Percentiles rank a stretch among this genome's conserved stretches.
These are phyloP conservation scores for Orcinus orca DNA, from an alignment of 2,113 vertebrate species.

Conservation along the genomic window DNA sequence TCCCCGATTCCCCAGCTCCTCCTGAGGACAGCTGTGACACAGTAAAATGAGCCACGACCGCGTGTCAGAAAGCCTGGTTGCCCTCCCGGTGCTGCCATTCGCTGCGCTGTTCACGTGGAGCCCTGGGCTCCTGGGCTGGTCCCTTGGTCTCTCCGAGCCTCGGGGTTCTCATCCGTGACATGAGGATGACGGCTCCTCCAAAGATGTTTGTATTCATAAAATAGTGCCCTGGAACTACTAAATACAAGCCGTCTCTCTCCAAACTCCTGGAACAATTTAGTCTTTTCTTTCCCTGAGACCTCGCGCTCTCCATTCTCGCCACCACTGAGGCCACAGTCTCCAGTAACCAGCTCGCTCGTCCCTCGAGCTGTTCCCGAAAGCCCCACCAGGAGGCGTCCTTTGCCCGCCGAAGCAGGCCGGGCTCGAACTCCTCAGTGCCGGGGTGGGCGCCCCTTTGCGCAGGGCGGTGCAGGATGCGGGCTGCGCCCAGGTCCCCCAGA, in stretches of 20 bases:
- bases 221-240: not conserved
- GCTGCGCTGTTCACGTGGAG: not conserved
- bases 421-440: not conserved
- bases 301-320: not conserved
- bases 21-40: not conserved
- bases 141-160: not conserved
- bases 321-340: not conserved
- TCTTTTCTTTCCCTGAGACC: rapidly evolving
- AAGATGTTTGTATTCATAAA: not conserved
- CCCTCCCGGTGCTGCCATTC: not conserved
- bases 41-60: not conserved
- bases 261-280: not conserved
- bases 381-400: constrained; percentile 62
- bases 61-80: not conserved
- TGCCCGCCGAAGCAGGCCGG: not conserved
- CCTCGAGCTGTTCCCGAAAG: not conserved
- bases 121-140: not conserved
- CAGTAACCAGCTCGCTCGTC: not conserved
- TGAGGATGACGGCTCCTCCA: not conserved
- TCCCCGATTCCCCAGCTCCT: not conserved
- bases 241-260: not conserved
- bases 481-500: not conserved
- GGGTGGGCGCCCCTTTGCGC: not conserved
- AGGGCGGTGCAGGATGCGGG: not conserved
- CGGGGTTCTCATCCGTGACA: not conserved